A percentile compares a stretch with the other conserved stretches of the same genome.
phyloP scores from a whole-genome alignment of 2,888 invertebrate species.

The Ichneumon xanthorius region DNA sequence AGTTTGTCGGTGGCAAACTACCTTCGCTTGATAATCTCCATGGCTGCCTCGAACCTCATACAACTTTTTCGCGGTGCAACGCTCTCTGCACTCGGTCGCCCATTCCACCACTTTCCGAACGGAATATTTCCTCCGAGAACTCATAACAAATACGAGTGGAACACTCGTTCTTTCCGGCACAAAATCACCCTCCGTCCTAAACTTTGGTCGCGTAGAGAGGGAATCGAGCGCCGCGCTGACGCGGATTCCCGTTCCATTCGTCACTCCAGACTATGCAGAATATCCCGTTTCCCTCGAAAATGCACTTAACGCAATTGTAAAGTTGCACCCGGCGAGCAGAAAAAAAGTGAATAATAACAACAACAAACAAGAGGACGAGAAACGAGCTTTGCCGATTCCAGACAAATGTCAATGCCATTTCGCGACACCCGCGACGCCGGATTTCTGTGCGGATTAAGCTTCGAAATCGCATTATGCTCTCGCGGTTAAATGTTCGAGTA shows the following conservation, averaged over 20 bases:
- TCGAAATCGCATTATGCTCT: no score
- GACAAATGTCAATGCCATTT: no score
- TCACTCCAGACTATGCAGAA: background rate
- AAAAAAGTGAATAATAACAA: no score
- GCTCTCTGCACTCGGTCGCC: background rate
- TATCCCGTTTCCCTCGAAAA: background rate
- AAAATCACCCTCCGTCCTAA: background rate
- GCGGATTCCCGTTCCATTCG: background rate
- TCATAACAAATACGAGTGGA: conserved; percentile 16
- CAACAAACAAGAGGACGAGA: no score
- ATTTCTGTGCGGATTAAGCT: no score
- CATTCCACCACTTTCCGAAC: background rate
- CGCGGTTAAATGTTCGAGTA: no score
- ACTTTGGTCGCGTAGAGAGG: background rate
- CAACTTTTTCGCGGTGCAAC: conserved; percentile 35
- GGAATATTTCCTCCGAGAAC: conserved; percentile 14
- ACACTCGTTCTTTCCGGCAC: background rate
- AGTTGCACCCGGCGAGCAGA: background rate
- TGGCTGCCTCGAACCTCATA: conserved; percentile 31
- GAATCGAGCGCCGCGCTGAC: background rate
- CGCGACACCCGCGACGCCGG: no score
- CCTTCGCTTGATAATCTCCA: conserved; percentile 19
- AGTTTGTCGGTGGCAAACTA: conserved; percentile 6
- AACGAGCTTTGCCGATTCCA: no score
- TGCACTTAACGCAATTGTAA: conserved; percentile 11